Conservation (phyloP, 2,113 vertebrate genomes). For the Chascanopsetta lugubris region DNA sequence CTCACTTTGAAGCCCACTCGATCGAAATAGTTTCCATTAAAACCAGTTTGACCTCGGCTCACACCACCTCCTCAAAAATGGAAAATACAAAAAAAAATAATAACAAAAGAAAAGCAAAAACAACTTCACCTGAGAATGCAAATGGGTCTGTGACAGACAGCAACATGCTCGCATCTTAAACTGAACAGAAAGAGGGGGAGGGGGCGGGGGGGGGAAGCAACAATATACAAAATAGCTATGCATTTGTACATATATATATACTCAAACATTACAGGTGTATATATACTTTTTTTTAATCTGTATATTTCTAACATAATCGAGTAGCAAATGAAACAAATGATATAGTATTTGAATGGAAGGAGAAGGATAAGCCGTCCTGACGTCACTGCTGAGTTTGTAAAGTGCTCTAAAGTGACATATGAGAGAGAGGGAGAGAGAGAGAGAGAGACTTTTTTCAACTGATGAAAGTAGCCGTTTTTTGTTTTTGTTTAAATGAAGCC, state of each 20-base stretch:
- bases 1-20: slow-evolving; percentile 21
- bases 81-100: neutral
- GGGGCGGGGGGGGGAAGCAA: slow-evolving; percentile 68
- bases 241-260: slow-evolving; percentile 74
- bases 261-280: slow-evolving; percentile 73
- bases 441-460: slow-evolving; percentile 30
- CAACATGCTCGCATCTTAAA: slow-evolving; percentile 73
- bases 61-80: slow-evolving; percentile 39
- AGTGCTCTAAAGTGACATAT: slow-evolving; percentile 75
- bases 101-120: slow-evolving; percentile 19
- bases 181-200: slow-evolving; percentile 55
- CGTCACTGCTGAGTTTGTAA: slow-evolving; percentile 70
- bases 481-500: too few relatives aligned
- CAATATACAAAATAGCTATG: slow-evolving; percentile 81
- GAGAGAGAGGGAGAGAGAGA: slow-evolving; percentile 40
- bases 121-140: slow-evolving; percentile 78
- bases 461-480: slow-evolving; percentile 36
- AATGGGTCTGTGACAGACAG: slow-evolving; percentile 72
- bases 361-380: slow-evolving; percentile 67
- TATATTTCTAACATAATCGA: slow-evolving; percentile 65
- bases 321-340: slow-evolving; percentile 65
- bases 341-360: slow-evolving; percentile 53
- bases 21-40: slow-evolving; percentile 7
- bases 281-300: slow-evolving; percentile 64
- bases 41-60: slow-evolving; percentile 29